These are phyloP conservation scores for Vulpes lagopus DNA, from an alignment of 2,113 vertebrate genomes.

Conservation along the genomic window DNA sequence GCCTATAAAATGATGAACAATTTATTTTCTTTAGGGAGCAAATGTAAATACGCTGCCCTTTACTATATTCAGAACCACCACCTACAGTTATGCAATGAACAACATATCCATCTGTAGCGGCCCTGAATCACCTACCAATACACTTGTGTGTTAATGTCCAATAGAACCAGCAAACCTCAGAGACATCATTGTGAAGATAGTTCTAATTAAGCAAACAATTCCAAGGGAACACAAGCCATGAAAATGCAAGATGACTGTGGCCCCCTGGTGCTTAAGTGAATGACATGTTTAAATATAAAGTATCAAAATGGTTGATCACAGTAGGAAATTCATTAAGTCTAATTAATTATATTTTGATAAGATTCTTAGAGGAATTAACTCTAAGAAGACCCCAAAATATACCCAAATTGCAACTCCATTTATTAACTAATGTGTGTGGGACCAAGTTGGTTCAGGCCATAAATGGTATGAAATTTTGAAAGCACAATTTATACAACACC, in stretches of 20 bases:
- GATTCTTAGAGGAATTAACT: conserved; percentile 59
- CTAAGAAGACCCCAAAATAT: conserved; percentile 43
- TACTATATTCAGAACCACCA: not conserved
- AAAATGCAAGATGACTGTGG: conserved; percentile 72
- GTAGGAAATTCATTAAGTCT: conserved; percentile 82
- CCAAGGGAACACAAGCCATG: conserved; percentile 75
- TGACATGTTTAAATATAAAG: conserved; percentile 86
- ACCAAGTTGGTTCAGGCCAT: not conserved
- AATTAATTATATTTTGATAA: conserved; percentile 85
- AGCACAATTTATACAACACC: not conserved
- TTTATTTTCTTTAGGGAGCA: conserved; percentile 34
- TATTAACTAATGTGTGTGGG: not conserved
- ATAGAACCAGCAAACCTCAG: not conserved
- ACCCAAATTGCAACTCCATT: not conserved
- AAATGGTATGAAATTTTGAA: conserved; percentile 15
- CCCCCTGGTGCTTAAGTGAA: conserved; percentile 77
- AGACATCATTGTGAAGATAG: conserved; percentile 57
- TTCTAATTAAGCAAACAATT: conserved; percentile 76
- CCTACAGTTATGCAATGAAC: not conserved
- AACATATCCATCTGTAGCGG: not conserved
- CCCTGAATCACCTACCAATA: not conserved
- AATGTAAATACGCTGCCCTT: not conserved
- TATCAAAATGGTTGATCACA: conserved; percentile 83
- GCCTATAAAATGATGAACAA: not conserved
- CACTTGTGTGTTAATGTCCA: conserved; percentile 45